Conservation (phyloP, 2,888 invertebrate species). For the Orchesella flavescens region DNA sequence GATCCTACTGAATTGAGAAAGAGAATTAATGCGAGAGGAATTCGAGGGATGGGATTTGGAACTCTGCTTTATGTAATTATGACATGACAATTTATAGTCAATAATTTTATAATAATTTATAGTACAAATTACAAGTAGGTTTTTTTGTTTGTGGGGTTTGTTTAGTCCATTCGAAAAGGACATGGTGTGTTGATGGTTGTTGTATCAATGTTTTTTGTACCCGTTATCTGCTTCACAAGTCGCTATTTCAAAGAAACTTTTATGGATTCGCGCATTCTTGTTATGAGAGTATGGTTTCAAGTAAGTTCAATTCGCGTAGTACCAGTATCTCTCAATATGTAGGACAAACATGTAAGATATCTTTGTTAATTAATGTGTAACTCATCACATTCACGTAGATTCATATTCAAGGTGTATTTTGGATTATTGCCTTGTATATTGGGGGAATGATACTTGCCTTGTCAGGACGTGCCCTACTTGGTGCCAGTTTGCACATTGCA, state of each 20-base stretch:
- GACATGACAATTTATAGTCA: not conserved
- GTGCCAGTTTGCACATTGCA: not conserved
- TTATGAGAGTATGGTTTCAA: constrained; percentile 29
- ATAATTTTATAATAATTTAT: no score
- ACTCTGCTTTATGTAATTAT: constrained; percentile 31
- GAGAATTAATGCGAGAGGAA: not conserved
- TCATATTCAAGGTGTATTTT: not conserved
- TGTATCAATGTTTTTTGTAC: constrained; percentile 10
- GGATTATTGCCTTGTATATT: not conserved
- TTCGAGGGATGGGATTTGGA: not conserved
- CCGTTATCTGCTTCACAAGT: constrained; percentile 27
- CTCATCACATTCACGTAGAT: no score
- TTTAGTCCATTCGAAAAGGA: constrained; percentile 32
- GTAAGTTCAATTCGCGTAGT: constrained; percentile 19
- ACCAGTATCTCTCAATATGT: no score
- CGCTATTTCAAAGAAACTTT: constrained; percentile 46
- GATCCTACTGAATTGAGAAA: no score
- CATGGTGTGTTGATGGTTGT: constrained; percentile 24
- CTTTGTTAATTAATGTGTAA: no score
- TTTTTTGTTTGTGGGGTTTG: no score
- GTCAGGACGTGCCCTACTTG: not conserved
- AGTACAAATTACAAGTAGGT: no score
- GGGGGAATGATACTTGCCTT: not conserved
- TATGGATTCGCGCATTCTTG: constrained; percentile 23
- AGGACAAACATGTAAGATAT: no score